Evolutionary conservation across 2,797 vertebrate genomes (phyloP).

Genomic region (Onychomys leucogaster): DNA sequence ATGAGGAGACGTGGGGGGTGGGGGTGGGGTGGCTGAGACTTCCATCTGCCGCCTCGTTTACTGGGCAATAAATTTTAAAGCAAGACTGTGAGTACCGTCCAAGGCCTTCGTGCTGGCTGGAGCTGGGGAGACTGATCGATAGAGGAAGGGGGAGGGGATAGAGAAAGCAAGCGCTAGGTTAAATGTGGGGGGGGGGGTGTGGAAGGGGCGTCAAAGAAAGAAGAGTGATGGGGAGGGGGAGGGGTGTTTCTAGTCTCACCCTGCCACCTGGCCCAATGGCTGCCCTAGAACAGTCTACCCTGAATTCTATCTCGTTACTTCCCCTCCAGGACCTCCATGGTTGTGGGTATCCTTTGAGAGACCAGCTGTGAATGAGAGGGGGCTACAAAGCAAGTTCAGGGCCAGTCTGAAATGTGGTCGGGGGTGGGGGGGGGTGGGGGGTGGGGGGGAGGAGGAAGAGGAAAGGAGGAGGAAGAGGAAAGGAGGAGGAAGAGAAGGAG

Average conservation of each 20-base stretch:
- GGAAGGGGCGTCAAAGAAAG: no score
- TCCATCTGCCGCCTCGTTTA: conserved; percentile 79
- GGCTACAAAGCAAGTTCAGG: not conserved
- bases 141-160: not conserved
- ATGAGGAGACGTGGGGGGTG: conserved; percentile 57
- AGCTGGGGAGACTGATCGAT: conserved; percentile 80
- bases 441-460: no score
- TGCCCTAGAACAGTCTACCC: not conserved
- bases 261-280: not conserved
- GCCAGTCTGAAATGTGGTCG: not conserved
- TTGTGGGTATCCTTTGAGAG: not conserved
- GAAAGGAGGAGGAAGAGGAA: no score
- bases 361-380: not conserved
- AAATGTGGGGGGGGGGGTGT: not conserved
- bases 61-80: conserved; percentile 83
- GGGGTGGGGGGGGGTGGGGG: no score
- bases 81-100: conserved; percentile 75
- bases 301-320: not conserved
- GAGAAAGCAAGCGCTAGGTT: conserved; percentile 1
- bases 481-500: no score
- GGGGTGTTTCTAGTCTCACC: not conserved
- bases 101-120: conserved; percentile 72
- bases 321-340: not conserved
- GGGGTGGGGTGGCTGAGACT: conserved; percentile 71
- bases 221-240: not conserved